phyloP scores from a whole-genome alignment of 53 echinoderm and acorn worm genomes.

The Crossaster papposus region DNA sequence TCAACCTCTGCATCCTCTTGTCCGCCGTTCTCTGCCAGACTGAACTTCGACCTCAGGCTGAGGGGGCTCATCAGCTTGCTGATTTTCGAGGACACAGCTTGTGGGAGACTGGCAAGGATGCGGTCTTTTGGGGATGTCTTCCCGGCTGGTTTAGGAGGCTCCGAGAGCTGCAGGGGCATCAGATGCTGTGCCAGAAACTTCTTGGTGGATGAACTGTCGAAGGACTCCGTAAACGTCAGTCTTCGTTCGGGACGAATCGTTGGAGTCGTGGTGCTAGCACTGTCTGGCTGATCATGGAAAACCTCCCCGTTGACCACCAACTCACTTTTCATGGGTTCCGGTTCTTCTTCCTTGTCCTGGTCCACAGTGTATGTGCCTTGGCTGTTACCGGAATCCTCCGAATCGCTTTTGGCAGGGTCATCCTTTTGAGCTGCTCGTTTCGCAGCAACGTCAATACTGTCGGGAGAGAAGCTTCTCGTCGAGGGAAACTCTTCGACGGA shows the following conservation, averaged over 20 bases:
- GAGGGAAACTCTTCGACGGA: conserved; percentile 62
- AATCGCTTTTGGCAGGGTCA: conserved; percentile 31
- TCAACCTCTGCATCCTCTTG: conserved; percentile 62
- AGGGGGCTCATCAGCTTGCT: conserved; percentile 76
- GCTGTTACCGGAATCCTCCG: conserved; percentile 68
- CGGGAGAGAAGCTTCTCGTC: conserved; percentile 79
- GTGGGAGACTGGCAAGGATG: conserved; percentile 77
- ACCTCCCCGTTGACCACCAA: conserved; percentile 58
- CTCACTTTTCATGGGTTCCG: conserved; percentile 32
- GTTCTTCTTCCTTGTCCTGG: conserved; percentile 52
- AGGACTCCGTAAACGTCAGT: conserved; percentile 51
- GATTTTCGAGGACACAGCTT: conserved; percentile 73
- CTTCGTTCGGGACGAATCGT: conserved; percentile 38
- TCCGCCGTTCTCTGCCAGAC: conserved; percentile 21
- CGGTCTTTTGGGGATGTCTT: conserved; percentile 67
- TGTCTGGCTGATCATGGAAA: conserved; percentile 47
- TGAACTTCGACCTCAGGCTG: conserved; percentile 55
- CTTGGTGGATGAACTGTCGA: conserved; percentile 53
- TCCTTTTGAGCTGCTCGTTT: conserved; percentile 49
- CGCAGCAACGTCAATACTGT: conserved; percentile 89
- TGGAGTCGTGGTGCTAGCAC: conserved; percentile 38
- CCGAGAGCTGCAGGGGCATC: conserved; percentile 65
- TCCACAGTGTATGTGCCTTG: conserved; percentile 95
- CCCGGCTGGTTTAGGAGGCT: conserved; percentile 54
- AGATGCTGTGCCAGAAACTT: conserved; percentile 70